These are phyloP conservation scores for Lysandra bellargus DNA, from an alignment of 2,888 invertebrate species.

Conservation along the genomic window DNA sequence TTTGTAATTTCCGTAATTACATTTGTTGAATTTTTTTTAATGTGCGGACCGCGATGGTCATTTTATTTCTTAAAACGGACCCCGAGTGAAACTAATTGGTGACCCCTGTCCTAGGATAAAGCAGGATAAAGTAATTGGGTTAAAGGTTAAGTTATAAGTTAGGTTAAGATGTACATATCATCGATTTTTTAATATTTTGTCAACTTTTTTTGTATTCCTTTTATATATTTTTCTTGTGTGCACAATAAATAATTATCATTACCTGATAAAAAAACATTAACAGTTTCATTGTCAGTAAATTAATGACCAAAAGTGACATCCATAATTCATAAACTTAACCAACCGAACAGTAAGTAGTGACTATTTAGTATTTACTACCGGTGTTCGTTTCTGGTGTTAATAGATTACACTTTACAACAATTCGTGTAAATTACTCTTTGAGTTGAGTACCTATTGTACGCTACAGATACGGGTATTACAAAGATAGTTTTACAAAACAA, in stretches of 20 bases:
- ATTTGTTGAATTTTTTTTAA: no score
- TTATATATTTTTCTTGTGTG: no score
- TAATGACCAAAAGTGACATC: neutral
- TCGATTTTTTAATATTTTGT: no score
- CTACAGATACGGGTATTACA: neutral
- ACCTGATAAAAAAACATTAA: neutral
- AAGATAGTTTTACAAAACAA: neutral
- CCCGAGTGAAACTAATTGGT: no score
- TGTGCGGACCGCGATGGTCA: no score
- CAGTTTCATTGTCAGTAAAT: neutral
- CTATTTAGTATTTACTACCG: neutral
- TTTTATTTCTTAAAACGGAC: no score
- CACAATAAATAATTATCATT: neutral
- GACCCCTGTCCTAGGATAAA: no score
- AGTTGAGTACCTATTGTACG: neutral
- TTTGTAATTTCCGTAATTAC: no score
- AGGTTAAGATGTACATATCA: no score
- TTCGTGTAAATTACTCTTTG: neutral
- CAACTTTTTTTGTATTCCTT: no score
- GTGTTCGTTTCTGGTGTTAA: neutral
- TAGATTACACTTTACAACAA: neutral
- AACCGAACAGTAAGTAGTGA: neutral
- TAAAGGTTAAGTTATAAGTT: no score
- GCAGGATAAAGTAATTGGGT: neutral
- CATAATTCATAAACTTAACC: slow-evolving; percentile 3